Evolutionary conservation across 2,888 invertebrate species (phyloP), one percentile per base, ranked within the genome.

Genomic region (Pyrrhosoma nymphula): DNA sequence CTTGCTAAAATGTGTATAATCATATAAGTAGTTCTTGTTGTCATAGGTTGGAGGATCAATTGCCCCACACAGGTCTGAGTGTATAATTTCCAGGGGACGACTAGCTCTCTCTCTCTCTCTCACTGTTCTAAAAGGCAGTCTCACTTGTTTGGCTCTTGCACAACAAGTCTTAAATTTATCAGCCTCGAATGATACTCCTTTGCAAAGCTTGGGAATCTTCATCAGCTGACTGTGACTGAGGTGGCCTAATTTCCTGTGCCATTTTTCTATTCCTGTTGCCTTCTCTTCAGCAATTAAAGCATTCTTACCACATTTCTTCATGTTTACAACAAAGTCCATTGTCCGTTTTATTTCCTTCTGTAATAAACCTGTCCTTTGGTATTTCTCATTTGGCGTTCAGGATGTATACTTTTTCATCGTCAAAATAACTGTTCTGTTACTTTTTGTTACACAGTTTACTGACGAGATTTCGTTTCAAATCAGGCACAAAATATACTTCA

Each of bases 171-270:
- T 56, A 26, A 75, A 75, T 75, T 75, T 30, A 75, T 75, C 75
- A 75, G 75, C 75, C 75, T 75, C n/a, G 75, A n/a, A 75, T n/a
- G 30, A 75, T 75, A 75, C 75, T 75, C 75, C 75, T n/a, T 75
- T 75, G 75, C 75, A 75, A 6, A 75, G 75, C 75, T 75, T 4
- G 30, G 75, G 75, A 75, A 75, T 75, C 75, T 75, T 75, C n/a
- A n/a, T n/a, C n/a, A n/a, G n/a, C n/a, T n/a, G n/a, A n/a, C n/a
- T n/a, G n/a, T n/a, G n/a, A n/a, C 75, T 30, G 14, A 75, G 26
- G 75, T 75, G 75, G 75, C 30, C 75, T 75, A 26, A 30, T 75
- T 30, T 75, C 75, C 75, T 30, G 8, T 75, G 75, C 75, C n/a
- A 75, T 75, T 75, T 20, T 75, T n/a, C n/a, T 75, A 75, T 75